Conservation (phyloP, 2,888 invertebrate species). For the Mythimna vitellina region DNA sequence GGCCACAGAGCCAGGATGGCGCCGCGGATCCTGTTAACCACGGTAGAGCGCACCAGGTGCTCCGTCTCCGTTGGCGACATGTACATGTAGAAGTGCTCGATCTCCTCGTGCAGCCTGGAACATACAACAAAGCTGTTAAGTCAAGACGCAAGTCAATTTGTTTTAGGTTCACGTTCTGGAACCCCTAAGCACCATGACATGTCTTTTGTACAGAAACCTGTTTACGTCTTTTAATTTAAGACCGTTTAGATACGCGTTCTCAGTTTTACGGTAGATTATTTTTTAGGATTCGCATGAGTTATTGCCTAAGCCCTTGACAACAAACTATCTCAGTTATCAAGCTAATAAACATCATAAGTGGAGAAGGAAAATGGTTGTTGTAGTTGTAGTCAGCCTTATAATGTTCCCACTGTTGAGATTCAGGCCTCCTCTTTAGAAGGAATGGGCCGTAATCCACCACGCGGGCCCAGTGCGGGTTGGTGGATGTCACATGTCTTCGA, state of each 20-base stretch:
- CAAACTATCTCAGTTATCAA: background rate
- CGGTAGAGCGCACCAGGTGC: conserved; percentile 96
- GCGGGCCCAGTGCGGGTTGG: no score
- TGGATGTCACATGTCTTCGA: no score
- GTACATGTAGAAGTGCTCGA: conserved; percentile 98
- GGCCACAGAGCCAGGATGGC: conserved; percentile 98
- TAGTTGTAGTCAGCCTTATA: no score
- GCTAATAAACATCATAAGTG: no score
- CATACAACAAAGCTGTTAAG: conserved; percentile 36
- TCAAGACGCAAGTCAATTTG: background rate
- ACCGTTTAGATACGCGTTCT: background rate
- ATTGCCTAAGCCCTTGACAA: background rate
- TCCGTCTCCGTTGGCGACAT: conserved; percentile 98
- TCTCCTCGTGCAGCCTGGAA: conserved; percentile 97
- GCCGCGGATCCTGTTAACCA: conserved; percentile 96
- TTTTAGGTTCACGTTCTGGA: background rate
- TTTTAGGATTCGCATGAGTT: background rate
- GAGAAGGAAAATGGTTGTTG: no score
- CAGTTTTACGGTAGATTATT: background rate
- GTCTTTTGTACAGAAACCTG: no score
- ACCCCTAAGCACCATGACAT: no score
- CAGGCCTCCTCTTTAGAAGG: no score
- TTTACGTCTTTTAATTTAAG: no score
- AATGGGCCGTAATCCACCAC: no score
- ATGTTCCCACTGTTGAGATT: no score